Evolutionary conservation across 2,113 vertebrate genomes (phyloP).

Genomic region (Genyomyrus donnyi): DNA sequence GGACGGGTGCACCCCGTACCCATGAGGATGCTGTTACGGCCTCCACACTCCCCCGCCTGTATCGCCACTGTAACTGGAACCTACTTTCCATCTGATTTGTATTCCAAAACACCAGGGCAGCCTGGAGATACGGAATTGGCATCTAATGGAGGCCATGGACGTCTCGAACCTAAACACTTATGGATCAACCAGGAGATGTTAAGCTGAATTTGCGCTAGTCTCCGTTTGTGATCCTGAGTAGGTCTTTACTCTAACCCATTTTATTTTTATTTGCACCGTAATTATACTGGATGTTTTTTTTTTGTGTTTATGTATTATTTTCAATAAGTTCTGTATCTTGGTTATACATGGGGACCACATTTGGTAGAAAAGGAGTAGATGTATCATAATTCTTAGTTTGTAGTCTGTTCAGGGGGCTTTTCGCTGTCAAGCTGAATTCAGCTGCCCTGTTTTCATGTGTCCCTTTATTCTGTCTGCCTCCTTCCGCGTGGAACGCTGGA

Average conservation of each 20-base stretch:
- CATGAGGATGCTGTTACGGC: neutral
- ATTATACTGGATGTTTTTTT: neutral
- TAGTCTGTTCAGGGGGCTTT: neutral
- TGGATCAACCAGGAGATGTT: neutral
- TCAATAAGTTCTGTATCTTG: neutral
- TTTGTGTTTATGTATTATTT: neutral
- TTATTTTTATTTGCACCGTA: neutral
- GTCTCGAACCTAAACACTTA: neutral
- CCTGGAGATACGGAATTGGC: neutral
- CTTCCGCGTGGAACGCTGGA: neutral
- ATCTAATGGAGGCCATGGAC: neutral
- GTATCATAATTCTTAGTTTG: neutral
- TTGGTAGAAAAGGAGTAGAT: neutral
- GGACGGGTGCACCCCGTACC: neutral
- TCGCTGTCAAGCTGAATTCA: neutral
- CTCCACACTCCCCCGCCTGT: neutral
- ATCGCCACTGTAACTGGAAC: neutral
- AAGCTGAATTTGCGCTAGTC: neutral
- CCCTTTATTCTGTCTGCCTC: neutral
- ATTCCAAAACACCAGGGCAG: neutral
- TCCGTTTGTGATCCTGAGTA: neutral
- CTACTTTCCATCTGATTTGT: conserved; percentile 33
- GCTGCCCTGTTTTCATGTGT: neutral
- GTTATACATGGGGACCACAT: neutral
- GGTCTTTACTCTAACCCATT: neutral